Base-by-base conservation (phyloP, 2,888 invertebrate genomes). In the Tenthredo mesomela region DNA sequence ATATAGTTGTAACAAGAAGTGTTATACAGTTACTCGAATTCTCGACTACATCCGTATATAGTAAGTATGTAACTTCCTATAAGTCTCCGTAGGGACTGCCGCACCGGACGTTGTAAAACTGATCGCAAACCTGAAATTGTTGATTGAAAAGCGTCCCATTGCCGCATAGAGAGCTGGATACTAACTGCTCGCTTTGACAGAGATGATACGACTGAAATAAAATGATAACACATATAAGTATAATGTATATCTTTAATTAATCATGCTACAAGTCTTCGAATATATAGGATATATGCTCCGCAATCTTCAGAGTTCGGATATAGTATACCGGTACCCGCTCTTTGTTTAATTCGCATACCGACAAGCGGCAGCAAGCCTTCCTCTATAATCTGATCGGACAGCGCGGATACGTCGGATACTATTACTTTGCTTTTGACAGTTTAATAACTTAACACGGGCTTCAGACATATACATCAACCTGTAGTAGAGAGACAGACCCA, bases 141-240 rank as follows among this genome's bases (percentile, higher is more conserved):
- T 96, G 95, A 86, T 96, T 96, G 91, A 96, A 96, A 0, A 96
- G 93, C 0, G 96, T 96, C 6, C 96, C 96, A 87, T 96, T 95
- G 0, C 95, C 94, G 87, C 96, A 96, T 0, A 96, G 93, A 87
- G 95, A 95, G 0, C 95, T 95, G 89, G 94, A 95, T 29, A 95
- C 93, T 54, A 94, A 89, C 25, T 93, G 94, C 84, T 95, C 95
- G 1, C 94, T 94, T 93, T 95, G 95, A 89, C 96, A 96, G 86
- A 95, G 94, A 88, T 96, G 96, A 88, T 94, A 96, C 0, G 94
- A 95, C 96, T 96, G 93, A 7, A 93, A 93, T 54, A 33, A 75
- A 33, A 61, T 50, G 43, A 43, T n/a, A 29, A 40, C 50, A 10
- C 37, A 10, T 73, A 18, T 71, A 25, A 40, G n/a, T 43, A 43